Evolutionary conservation across 2,797 vertebrate genomes (phyloP), one percentile per base, ranked within the genome.

Genomic region (Meriones psammophilus): DNA sequence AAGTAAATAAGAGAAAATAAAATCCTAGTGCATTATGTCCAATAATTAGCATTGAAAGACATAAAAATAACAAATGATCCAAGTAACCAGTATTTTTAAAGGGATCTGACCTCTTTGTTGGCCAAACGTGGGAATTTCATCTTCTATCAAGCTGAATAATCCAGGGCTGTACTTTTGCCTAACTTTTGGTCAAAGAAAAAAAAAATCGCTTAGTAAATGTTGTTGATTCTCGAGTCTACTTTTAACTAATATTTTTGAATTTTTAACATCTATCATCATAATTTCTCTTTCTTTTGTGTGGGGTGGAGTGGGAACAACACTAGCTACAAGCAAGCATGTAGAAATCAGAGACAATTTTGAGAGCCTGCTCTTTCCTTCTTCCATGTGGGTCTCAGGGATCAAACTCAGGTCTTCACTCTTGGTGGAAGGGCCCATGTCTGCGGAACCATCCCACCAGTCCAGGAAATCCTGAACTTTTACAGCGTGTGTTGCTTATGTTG

Each of bases 181-280:
- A 28, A 56, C 10, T 85, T 91, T 76, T 79, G 33, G 2, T 60
- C 56, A 13, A 74, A 87, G 7, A 36, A 84, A 30, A 77, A 50
- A 30, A 77, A 50, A 22, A 56, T 33, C 94, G 8, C 22, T 93
- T 68, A 91, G 69, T 94, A 66, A 64, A 85, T 33, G 20, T 18
- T 88, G 50, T 58, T 86, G 87, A 22, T 8, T 68, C 92, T 36
- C 60, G 39, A 94, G 42, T 0, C 28, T 92, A 87, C 3, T 85
- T 94, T 86, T 79, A 60, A 92, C 73, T 92, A 64, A 18, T 90
- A 90, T 68, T 60, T 90, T 88, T 95, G 28, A 89, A 62, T 50
- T 50, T 92, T 68, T 36, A 39, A 58, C 8, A 79, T 58, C 14
- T 50, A 26, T 33, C 54, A 17, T 50, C 42, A 76, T 42, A 50